Conservation (phyloP, 2,113 vertebrate genomes). For the Struthidea cinerea region DNA sequence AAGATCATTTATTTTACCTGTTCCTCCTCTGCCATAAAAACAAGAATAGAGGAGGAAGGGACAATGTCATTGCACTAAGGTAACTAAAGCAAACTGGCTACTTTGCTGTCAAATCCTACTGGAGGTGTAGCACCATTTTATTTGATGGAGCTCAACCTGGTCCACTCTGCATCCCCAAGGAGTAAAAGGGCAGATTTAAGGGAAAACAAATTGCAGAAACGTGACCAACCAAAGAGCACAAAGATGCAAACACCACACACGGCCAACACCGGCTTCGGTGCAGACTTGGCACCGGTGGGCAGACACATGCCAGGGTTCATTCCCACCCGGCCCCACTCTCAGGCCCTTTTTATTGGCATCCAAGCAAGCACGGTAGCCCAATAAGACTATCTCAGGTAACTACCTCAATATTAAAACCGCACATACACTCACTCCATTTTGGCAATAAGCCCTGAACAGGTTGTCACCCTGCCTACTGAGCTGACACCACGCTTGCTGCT, state of each 20-base stretch:
- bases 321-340: background rate
- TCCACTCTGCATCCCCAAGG: background rate
- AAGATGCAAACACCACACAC: accelerated
- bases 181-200: background rate
- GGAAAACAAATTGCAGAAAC: background rate
- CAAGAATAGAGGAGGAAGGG: background rate
- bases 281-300: accelerated
- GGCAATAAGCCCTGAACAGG: background rate
- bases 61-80: accelerated
- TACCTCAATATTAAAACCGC: background rate
- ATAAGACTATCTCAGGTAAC: background rate
- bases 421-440: background rate
- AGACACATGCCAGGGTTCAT: accelerated
- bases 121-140: background rate
- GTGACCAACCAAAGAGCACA: accelerated
- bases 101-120: background rate
- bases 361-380: background rate
- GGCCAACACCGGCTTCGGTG: accelerated
- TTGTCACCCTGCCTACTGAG: background rate
- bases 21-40: background rate
- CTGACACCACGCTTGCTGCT: accelerated
- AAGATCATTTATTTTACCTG: background rate
- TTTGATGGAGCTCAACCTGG: accelerated
- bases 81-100: background rate
- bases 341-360: background rate